Base-by-base conservation (phyloP, 1,140 invertebrate species). In the Neodiprion fabricii region DNA sequence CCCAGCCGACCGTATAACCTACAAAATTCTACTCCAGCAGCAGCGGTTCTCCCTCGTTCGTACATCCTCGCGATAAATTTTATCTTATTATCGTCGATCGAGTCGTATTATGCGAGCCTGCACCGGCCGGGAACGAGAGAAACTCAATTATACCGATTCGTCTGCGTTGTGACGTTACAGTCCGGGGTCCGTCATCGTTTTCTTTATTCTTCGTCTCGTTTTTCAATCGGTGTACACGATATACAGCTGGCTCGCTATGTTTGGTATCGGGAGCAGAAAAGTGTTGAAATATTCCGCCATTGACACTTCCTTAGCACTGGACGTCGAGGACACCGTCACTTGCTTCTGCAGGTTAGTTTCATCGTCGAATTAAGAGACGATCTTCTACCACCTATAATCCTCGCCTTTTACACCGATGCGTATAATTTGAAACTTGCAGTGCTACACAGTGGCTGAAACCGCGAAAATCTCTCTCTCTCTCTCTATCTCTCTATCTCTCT, bases 281-380 rank as follows among this genome's bases (percentile, higher is more conserved):
- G 79, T 85, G 48, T 77, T 85, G 47, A 83, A 83, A 68, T 86
- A 86, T 73, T 84, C 85, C 47, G 79, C 79, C 50, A 84, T 85
- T 74, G 80, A 82, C 73, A 79, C 89, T 75, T 86, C 88, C 61
- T 84, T 91, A 76, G 89, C 91, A 8, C 85, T 93, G 76, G 92
- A 93, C 80, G 88, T 92, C 75, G 93, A 94, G 85, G 92, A 93
- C 84, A 93, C 92, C 23, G 92, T 94, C 83, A 92, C 92, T 75
- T 94, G 93, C 85, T 94, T 94, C 86, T 94, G 93, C 90, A 92
- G 93, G 92, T 93, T 76, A 84, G 84, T 85, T 70, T 61, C 53
- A 61, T 61, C 28, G 5, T 61, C 28, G 5, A 40, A 1, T 40
- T 40, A 40, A 1, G 1, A 40, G 28, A 40, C 28, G 2, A 5